Evolutionary conservation across 2,113 vertebrate genomes (phyloP).

Genomic region (Pluvianellus socialis): DNA sequence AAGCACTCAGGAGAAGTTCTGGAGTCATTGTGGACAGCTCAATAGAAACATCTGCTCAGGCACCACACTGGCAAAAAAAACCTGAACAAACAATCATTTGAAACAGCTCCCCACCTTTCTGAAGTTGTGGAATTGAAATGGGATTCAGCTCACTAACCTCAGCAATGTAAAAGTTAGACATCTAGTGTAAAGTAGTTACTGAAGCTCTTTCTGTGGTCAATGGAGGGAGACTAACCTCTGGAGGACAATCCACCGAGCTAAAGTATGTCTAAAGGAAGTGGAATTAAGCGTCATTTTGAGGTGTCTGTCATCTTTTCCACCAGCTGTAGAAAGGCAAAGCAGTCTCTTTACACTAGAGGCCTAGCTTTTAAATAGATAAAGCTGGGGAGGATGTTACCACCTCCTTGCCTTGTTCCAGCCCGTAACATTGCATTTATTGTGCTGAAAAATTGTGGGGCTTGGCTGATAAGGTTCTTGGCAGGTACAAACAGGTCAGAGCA

Average conservation of each 20-base stretch:
- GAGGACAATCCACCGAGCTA: neutral
- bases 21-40: neutral
- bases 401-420: neutral
- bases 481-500: neutral
- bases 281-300: neutral
- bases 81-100: accelerated
- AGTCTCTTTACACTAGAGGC: neutral
- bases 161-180: neutral
- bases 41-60: constrained; percentile 13
- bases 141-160: constrained; percentile 3
- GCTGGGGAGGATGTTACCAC: neutral
- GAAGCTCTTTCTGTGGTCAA: neutral
- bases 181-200: neutral
- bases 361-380: neutral
- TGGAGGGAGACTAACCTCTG: neutral
- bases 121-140: neutral
- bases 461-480: neutral
- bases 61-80: neutral
- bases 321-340: neutral
- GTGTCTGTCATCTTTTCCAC: neutral
- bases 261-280: neutral
- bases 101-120: neutral
- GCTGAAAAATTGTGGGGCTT: neutral
- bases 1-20: neutral
- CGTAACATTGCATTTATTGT: neutral